Conservation (phyloP, 92 coral and sea anemone species). For the Porites rus region DNA sequence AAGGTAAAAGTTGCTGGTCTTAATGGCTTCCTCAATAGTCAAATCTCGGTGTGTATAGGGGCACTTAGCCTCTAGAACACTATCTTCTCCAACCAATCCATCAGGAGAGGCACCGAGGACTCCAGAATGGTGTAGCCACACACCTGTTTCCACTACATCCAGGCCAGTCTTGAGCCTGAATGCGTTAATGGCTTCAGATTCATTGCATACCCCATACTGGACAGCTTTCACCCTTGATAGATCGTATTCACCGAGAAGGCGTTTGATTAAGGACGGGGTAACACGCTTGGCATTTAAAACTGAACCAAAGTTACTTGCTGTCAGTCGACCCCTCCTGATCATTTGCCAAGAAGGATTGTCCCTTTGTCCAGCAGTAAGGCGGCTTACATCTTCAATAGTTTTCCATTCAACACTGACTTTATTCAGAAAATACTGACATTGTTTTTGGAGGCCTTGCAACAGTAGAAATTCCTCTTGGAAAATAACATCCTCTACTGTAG, state of each 20-base stretch:
- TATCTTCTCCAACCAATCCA: slow-evolving; percentile 53
- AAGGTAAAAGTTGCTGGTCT: slow-evolving; percentile 33
- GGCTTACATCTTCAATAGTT: too few species aligned
- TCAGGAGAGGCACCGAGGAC: slow-evolving; percentile 24
- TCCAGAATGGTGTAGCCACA: slow-evolving; percentile 43
- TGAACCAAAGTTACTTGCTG: slow-evolving; percentile 22
- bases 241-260: slow-evolving; percentile 43
- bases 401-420: too few species aligned
- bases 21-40: too few species aligned
- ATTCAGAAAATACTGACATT: too few species aligned
- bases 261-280: slow-evolving; percentile 6
- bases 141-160: slow-evolving; percentile 34
- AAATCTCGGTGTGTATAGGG: slow-evolving; percentile 39
- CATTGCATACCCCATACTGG: slow-evolving; percentile 25
- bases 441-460: too few species aligned
- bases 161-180: slow-evolving; percentile 23
- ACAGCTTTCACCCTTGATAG: neutral
- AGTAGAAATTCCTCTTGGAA: too few species aligned
- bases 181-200: slow-evolving; percentile 48
- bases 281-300: slow-evolving; percentile 33
- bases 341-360: too few species aligned
- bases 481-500: too few species aligned
- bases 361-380: too few species aligned
- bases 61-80: slow-evolving; percentile 61
- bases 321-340: too few species aligned